Conservation (phyloP, 92 coral and sea anemone species). For the Scolanthus callimorphus region DNA sequence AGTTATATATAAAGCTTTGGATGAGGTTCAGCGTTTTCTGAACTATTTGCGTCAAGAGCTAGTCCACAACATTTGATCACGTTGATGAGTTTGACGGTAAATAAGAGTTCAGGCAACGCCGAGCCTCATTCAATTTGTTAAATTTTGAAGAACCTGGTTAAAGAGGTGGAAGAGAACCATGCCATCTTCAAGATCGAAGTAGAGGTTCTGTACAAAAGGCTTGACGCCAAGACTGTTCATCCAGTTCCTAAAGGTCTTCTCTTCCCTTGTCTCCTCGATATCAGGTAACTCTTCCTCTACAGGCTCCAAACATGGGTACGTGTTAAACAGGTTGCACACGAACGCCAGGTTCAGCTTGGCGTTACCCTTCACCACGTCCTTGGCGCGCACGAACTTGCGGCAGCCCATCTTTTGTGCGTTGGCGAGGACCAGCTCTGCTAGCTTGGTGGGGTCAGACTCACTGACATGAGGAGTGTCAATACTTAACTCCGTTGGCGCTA, state of each 20-base stretch:
- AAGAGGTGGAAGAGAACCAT: constrained; percentile 77
- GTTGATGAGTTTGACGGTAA: too few relatives aligned
- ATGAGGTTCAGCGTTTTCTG: too few relatives aligned
- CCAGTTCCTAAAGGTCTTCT: constrained; percentile 97
- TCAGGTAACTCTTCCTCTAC: constrained; percentile 70
- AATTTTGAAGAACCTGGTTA: constrained; percentile 77
- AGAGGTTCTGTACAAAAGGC: constrained; percentile 82
- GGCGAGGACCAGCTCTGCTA: constrained; percentile 81
- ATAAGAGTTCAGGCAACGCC: too few relatives aligned
- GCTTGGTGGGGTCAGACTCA: constrained; percentile 68
- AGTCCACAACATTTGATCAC: too few relatives aligned
- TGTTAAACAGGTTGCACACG: constrained; percentile 82
- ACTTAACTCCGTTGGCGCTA: constrained; percentile 61
- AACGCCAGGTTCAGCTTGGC: constrained; percentile 89
- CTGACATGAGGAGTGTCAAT: constrained; percentile 75
- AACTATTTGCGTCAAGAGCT: too few relatives aligned
- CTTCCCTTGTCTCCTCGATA: constrained; percentile 93
- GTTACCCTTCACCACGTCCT: constrained; percentile 83
- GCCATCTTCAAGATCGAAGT: constrained; percentile 81
- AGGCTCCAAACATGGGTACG: constrained; percentile 75
- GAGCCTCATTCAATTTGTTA: too few relatives aligned
- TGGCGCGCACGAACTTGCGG: constrained; percentile 83
- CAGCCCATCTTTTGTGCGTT: constrained; percentile 87
- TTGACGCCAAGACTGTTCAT: constrained; percentile 97
- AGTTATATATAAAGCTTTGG: too few relatives aligned